Evolutionary conservation across 2,888 invertebrate genomes (phyloP).

Genomic region (Argyra leucocephala): DNA sequence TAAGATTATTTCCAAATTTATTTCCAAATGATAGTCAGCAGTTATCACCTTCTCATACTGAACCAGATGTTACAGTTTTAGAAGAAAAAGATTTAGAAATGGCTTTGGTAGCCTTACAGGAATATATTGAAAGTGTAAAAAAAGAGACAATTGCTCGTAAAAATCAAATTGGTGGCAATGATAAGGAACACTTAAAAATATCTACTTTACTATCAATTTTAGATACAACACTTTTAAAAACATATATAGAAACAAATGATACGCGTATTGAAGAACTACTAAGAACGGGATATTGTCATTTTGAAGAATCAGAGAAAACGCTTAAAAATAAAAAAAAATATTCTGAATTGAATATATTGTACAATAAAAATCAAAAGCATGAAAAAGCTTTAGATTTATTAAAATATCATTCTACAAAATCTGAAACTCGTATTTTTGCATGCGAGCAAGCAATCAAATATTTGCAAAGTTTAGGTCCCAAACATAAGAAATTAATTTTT

Average conservation of each 20-base stretch:
- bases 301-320: slow-evolving; percentile 87
- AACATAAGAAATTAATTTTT: slow-evolving; percentile 78
- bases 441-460: slow-evolving; percentile 80
- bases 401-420: slow-evolving; percentile 57
- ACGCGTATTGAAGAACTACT: slow-evolving; percentile 85
- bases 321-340: slow-evolving; percentile 78
- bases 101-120: slow-evolving; percentile 77
- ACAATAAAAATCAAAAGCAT: slow-evolving; percentile 89
- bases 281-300: slow-evolving; percentile 81
- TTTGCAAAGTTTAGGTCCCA: slow-evolving; percentile 75
- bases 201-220: slow-evolving; percentile 77
- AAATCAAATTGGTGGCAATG: slow-evolving; percentile 36
- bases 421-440: slow-evolving; percentile 61
- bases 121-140: slow-evolving; percentile 75
- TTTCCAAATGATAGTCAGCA: slow-evolving; percentile 39
- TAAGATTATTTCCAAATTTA: slow-evolving; percentile 85
- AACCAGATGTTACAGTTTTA: slow-evolving; percentile 42
- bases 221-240: slow-evolving; percentile 93
- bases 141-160: slow-evolving; percentile 37
- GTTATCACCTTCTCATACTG: background rate
- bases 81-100: slow-evolving; percentile 78
- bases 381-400: slow-evolving; percentile 82
- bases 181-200: slow-evolving; percentile 27
- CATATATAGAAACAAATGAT: slow-evolving; percentile 94
- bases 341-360: slow-evolving; percentile 88